phyloP scores from a whole-genome alignment of 1,140 invertebrate genomes.

The Sinonovacula constricta region DNA sequence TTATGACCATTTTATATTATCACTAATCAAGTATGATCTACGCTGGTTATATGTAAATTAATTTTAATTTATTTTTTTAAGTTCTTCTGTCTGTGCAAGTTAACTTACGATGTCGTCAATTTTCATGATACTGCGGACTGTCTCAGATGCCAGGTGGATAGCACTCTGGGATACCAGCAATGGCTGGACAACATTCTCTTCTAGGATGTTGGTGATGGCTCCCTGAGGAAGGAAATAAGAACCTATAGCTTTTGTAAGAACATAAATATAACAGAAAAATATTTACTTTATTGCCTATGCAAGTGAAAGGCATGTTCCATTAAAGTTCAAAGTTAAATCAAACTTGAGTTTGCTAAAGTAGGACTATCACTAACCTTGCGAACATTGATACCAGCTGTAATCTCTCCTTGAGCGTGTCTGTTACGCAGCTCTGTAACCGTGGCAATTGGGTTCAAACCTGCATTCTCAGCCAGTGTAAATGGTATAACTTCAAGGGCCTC shows the following conservation, averaged over 20 bases:
- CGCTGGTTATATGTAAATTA: too few species aligned
- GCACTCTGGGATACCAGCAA: constrained; percentile 96
- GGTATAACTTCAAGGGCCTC: constrained; percentile 98
- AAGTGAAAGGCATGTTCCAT: too few species aligned
- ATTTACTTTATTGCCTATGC: too few species aligned
- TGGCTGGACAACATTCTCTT: constrained; percentile 99
- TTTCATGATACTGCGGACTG: constrained; percentile 98
- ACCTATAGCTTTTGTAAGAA: too few species aligned
- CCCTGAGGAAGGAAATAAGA: too few species aligned
- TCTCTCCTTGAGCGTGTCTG: constrained; percentile 91
- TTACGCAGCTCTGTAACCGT: constrained; percentile 98
- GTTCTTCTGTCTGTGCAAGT: too few species aligned
- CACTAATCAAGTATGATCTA: too few species aligned
- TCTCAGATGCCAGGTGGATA: constrained; percentile 96
- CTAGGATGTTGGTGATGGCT: constrained; percentile 96
- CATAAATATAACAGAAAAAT: too few species aligned
- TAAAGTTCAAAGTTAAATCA: constrained; percentile 28
- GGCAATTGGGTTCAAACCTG: constrained; percentile 97
- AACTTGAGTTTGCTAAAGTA: background rate
- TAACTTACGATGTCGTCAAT: constrained; percentile 97
- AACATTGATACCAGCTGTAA: constrained; percentile 96
- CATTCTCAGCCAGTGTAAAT: constrained; percentile 99
- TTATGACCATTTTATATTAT: background rate
- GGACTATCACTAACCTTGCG: constrained; percentile 82
- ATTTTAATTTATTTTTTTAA: too few species aligned